Evolutionary conservation across 1,140 invertebrate species (phyloP).

Genomic region (Apis mellifera): Amel_HAv3.1 CM009936.2:16061501-16062000

Average conservation of each 20-base stretch:
- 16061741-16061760: background rate
- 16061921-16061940: slow-evolving; percentile 7
- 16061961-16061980: background rate
- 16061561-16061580: slow-evolving; percentile 17
- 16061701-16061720: background rate
- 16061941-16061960: background rate
- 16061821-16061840: slow-evolving; percentile 14
- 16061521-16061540: background rate
- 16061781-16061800: slow-evolving; percentile 18
- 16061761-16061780: slow-evolving; percentile 6
- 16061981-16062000: background rate
- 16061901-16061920: slow-evolving; percentile 21
- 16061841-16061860: slow-evolving; percentile 53
- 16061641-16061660: slow-evolving; percentile 52
- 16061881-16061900: slow-evolving; percentile 46
- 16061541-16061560: background rate
- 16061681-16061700: slow-evolving; percentile 19
- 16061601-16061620: slow-evolving; percentile 73
- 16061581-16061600: slow-evolving; percentile 57
- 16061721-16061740: background rate
- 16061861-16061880: slow-evolving; percentile 60
- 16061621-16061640: slow-evolving; percentile 74
- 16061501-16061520: background rate
- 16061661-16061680: slow-evolving; percentile 25
- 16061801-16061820: slow-evolving; percentile 18